Base-by-base conservation (phyloP, 2,888 invertebrate species). In the Nipponacmea schrenckii region DNA sequence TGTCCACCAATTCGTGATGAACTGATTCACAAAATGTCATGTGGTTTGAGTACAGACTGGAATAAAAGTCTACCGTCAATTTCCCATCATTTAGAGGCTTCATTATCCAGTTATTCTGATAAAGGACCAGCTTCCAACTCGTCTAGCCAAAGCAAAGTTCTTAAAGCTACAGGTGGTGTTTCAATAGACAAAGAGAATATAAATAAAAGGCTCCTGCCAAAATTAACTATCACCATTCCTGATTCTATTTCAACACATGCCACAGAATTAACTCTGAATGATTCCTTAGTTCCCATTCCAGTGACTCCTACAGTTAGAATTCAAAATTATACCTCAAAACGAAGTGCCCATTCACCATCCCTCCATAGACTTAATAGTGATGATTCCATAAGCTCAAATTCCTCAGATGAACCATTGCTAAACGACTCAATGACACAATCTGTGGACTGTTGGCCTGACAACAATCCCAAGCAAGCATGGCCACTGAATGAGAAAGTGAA, bases 241-340 rank as follows among this genome's bases (percentile, higher is more conserved):
- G 70, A 70, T n/a, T 4, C 69, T 31, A 68, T 64, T 65, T 56
- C 56, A 12, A 56, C 56, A 56, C 8, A 56, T 2, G 20, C 56
- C 20, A 24, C 56, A 31, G 50, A 12, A 27, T 15, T n/a, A 3
- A 20, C 20, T 48, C 67, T 67, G 26, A 17, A 46, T 48, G 44
- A 71, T 26, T 76, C 76, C 62, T 74, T 76, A 27, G 72, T 76
- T 71, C 78, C 78, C 68, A 69, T 78, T 46, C 78, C 78, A 39
- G 76, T 78, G 46, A 78, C 78, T 5, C 78, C 78, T 17, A 76
- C 75, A 24, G 75, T 78, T 45, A 78, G 70, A 64, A 78, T 78
- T 56, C 76, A 76, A 62, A 76, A 74, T 65, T 72, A 67, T 70
- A 68, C 70, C 66, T 39, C 63, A 50, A 48, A 63, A 39, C 20